Base-by-base conservation (phyloP, 2,888 invertebrate species). In the Aphodius sticticus region DNA sequence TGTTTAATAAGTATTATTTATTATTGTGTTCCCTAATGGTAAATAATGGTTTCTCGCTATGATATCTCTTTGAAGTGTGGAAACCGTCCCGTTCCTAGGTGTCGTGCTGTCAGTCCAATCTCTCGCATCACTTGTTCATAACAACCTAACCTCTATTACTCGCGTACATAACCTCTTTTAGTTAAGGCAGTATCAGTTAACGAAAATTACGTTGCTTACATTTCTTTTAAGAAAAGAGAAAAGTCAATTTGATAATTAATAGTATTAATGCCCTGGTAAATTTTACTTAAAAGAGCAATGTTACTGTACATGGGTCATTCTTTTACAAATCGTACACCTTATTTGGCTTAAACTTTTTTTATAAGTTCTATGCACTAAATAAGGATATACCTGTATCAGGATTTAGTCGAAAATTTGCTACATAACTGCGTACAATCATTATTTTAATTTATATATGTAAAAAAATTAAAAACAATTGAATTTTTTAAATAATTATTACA, bases 81-180 rank as follows among this genome's bases (percentile, higher is more conserved):
- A 84, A 83, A 84, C 84, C 84, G 80, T 82, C 83, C 82, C 80
- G 83, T 84, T 84, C 83, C 84, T 82, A 78, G 82, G 80, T 82
- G 81, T 84, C 69, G 37, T 74, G 69, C 76, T 53, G 37, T 78
- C 78, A 78, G 78, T 78, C 78, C 76, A 78, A 76, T 75, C 78
- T 78, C 78, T 78, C 78, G 69, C 71, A 14, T 74, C 37, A 74
- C 69, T 76, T 16, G 76, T 76, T 76, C 77, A 79, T 76, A 53
- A 53, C 26, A 53, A 53, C 53, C 53, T 53, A 53, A 53, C 53
- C 53, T 53, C 53, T 53, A 53, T 53, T 12, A 53, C 53, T 53
- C 53, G 9, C 53, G 53, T 53, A 53, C 3, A 7, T 53, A 9
- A 53, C 12, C 12, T 53, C 53, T 53, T 53, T 53, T 5, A 53